Base-by-base conservation (phyloP, 1,140 invertebrate genomes). In the Panulirus ornatus region DNA sequence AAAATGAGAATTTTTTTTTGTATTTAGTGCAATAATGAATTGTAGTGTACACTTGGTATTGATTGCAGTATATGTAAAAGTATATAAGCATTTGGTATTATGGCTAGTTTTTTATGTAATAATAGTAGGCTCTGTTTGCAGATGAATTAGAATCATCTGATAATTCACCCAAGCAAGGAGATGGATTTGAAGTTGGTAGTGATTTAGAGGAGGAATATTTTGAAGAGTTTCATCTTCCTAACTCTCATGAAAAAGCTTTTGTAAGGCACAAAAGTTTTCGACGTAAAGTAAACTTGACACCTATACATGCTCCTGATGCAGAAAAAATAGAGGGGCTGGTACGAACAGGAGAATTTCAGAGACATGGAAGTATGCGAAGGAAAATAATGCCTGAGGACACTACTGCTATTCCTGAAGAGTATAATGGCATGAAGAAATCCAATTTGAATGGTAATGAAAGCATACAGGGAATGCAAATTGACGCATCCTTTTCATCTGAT, bases 191-290 rank as follows among this genome's bases (percentile, higher is more conserved):
- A 66, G 91, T 88, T 44, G 63, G 91, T 70, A 91, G 91, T 75
- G 91, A 92, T 34, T 63, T 73, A n/a, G 92, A 92, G 47, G 93
- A 94, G 42, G 94, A 94, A 76, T 93, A 93, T 82, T 93, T 93
- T 63, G 93, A 93, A 89, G 93, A 94, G 54, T 94, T 93, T 88
- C 93, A 92, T 83, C 91, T 93, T 19, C 93, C 93, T 2, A 88
- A 93, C 34, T 93, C 93, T 14, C 93, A 94, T 91, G 93, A 94
- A 85, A 93, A 92, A 83, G 93, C 93, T 8, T 93, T 94, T 92
- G 92, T 92, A 42, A 89, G 93, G n/a, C 93, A 93, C 73, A 92
- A 91, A 63, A 93, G 93, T 40, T 94, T 94, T 78, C 86, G 93
- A 14, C 82, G 93, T 36, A 94, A 93, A 91, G 93, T 94, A 16